Base-by-base conservation (phyloP, 1,140 invertebrate genomes). In the Micrasema longulum region DNA sequence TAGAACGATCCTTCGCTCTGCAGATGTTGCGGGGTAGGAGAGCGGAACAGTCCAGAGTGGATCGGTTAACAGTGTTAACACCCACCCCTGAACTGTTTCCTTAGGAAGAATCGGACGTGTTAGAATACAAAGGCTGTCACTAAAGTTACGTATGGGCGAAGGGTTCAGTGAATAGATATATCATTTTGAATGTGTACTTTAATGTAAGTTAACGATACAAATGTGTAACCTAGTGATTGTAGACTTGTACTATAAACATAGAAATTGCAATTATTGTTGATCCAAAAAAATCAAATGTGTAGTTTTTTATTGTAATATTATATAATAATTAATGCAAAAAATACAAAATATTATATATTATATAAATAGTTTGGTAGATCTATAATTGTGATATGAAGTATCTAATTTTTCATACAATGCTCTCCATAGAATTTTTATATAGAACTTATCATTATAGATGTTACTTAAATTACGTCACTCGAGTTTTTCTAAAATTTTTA, bases 241-340 rank as follows among this genome's bases (percentile, higher is more conserved):
- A 69, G 69, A 64, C 31, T 38, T 71, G 38, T 63, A 64, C 60
- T 70, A 70, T 52, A 52, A 60, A 53, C 22, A 70, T 70, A 70
- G 68, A 70, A 70, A 52, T 70, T 64, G 55, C 57, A 70, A 70
- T 70, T 70, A 70, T 70, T 52, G 68, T 70, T 70, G 31, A 53
- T 52, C 57, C 16, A 63, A 63, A 63, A 69, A 69, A 62, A 64
- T 14, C 55, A 55, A 68, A 70, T 74, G 67, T 74, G 72, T 74
- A 74, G 72, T 74, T 71, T 71, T 74, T 69, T 67, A 74, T 70
- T 62, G 68, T 74, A 74, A 69, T 50, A 74, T 69, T 71, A 74
- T 69, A 67, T 45, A 35, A 68, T 31, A 63, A 64, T 55, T 70
- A 74, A 74, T 71, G 68, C 66, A 63, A 73, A 67, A n/a, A 74